phyloP scores from a whole-genome alignment of 1,140 invertebrate genomes.

The Lepidurus couesii region DNA sequence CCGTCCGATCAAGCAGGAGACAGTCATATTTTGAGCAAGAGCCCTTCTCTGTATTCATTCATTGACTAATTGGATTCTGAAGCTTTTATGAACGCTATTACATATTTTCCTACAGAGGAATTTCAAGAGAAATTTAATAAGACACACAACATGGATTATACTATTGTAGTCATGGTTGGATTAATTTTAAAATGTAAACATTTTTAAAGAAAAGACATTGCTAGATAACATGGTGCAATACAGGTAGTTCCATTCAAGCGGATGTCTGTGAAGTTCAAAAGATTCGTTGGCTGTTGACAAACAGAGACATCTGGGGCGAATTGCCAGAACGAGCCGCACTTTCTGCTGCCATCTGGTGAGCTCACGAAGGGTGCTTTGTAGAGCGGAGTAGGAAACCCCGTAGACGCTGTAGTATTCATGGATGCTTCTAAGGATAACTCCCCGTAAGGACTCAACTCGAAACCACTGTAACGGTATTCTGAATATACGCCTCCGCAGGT shows the following conservation, averaged over 20 bases:
- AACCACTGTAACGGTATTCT: neutral
- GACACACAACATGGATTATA: too few relatives aligned
- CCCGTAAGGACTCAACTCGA: neutral
- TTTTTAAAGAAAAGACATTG: neutral
- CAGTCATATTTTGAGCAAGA: too few relatives aligned
- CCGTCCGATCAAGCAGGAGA: too few relatives aligned
- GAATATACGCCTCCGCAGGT: rapidly evolving
- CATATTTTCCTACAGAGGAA: too few relatives aligned
- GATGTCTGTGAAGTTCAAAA: neutral
- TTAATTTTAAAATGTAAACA: neutral
- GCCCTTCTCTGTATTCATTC: too few relatives aligned
- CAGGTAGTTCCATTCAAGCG: neutral
- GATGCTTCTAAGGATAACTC: neutral
- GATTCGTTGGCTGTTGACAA: neutral
- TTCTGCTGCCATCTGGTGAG: neutral
- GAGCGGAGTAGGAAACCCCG: neutral
- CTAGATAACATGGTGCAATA: neutral
- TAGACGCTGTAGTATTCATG: neutral
- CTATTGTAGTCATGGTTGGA: neutral
- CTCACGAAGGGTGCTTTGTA: neutral
- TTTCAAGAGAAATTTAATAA: too few relatives aligned
- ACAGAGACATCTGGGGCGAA: neutral
- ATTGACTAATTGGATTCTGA: too few relatives aligned
- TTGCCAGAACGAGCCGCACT: neutral
- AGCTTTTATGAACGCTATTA: too few relatives aligned